Percentiles rank a stretch among this genome's conserved stretches.
phyloP scores from a whole-genome alignment of 2,888 invertebrate species.

The Trissolcus brochymenae region DNA sequence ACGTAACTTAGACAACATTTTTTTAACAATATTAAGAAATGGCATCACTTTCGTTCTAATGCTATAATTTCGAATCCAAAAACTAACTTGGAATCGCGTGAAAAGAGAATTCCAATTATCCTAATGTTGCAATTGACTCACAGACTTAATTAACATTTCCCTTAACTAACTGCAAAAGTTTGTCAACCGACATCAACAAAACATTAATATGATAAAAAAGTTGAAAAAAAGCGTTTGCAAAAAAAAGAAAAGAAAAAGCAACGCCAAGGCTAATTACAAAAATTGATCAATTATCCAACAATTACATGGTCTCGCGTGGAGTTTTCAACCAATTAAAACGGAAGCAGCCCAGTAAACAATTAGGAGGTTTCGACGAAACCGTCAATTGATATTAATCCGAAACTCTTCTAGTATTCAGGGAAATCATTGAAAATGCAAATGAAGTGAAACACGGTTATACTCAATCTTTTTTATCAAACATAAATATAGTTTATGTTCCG shows the following conservation, averaged over 20 bases:
- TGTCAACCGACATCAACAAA: constrained; percentile 23
- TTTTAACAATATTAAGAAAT: constrained; percentile 1
- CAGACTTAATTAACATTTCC: constrained; percentile 35
- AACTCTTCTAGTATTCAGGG: constrained; percentile 19
- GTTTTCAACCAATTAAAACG: constrained; percentile 39
- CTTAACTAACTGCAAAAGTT: constrained; percentile 37
- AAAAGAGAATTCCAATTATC: constrained; percentile 23
- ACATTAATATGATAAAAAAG: constrained; percentile 6
- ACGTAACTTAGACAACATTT: neutral
- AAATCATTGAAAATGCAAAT: constrained; percentile 9
- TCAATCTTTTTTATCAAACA: too few species aligned
- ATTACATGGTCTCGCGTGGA: constrained; percentile 41
- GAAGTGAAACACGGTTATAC: neutral
- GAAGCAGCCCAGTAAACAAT: constrained; percentile 8
- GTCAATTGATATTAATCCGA: constrained; percentile 31
- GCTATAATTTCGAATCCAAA: neutral
- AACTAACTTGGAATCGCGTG: constrained; percentile 10
- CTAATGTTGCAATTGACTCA: constrained; percentile 19
- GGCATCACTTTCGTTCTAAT: neutral
- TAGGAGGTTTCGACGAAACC: constrained; percentile 29
- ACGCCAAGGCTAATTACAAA: constrained; percentile 34
- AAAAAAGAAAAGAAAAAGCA: neutral
- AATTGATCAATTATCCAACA: constrained; percentile 47
- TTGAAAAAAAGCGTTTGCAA: neutral
- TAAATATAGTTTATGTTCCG: too few species aligned